Percentiles rank a stretch among this genome's conserved stretches.
phyloP scores from a whole-genome alignment of 2,113 vertebrate genomes.

The Gymnobelideus leadbeateri region DNA sequence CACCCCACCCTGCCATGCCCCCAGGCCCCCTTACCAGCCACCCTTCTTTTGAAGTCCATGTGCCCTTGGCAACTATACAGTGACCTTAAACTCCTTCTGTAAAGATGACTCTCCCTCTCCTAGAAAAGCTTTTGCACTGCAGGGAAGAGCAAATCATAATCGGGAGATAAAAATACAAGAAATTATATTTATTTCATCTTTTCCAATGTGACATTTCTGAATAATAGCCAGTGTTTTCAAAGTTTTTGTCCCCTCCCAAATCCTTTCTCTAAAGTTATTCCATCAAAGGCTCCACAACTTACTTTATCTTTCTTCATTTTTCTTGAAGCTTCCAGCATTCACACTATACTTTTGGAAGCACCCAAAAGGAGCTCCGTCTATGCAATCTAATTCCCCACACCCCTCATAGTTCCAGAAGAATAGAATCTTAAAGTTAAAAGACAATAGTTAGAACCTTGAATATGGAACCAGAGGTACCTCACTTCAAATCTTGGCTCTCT shows the following conservation, averaged over 20 bases:
- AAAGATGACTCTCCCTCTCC: slow-evolving; percentile 37
- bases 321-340: neutral
- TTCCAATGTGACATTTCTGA: slow-evolving; percentile 39
- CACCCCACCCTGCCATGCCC: neutral
- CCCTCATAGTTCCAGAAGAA: neutral
- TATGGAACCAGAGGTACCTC: neutral
- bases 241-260: slow-evolving; percentile 32
- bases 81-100: slow-evolving; percentile 39
- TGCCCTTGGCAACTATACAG: slow-evolving; percentile 33
- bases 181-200: slow-evolving; percentile 1
- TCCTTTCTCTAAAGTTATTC: slow-evolving; percentile 28
- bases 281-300: neutral
- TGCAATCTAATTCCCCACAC: neutral
- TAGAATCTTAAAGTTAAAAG: neutral
- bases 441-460: neutral
- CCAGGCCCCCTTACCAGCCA: neutral
- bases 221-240: slow-evolving; percentile 24
- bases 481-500: neutral
- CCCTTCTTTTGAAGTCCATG: slow-evolving; percentile 25
- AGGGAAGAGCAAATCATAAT: neutral
- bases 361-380: neutral
- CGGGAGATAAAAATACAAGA: neutral
- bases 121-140: slow-evolving; percentile 25
- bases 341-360: neutral
- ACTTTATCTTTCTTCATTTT: neutral